Conservation (phyloP, 2,888 invertebrate genomes). For the Antheraea assamensis region DNA sequence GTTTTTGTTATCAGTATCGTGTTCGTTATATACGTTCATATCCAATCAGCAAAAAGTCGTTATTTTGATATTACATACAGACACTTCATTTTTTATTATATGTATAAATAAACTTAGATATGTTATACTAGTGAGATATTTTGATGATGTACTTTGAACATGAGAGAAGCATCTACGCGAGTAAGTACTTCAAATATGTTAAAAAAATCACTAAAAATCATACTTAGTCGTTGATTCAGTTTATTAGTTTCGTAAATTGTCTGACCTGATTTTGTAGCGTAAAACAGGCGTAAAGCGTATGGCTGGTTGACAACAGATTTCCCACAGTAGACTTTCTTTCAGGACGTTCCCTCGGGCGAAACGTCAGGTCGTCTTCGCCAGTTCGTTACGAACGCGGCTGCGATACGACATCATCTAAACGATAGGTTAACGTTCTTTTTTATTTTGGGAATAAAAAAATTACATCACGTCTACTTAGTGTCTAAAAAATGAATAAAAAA, state of each 20-base stretch:
- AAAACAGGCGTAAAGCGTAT: conserved; percentile 18
- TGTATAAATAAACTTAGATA: too few species aligned
- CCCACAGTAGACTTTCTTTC: conserved; percentile 11
- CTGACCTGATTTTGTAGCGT: not conserved
- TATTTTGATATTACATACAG: too few species aligned
- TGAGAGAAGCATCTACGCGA: too few species aligned
- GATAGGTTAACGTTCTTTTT: conserved; percentile 19
- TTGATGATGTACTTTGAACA: too few species aligned
- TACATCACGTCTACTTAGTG: not conserved
- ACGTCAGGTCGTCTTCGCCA: conserved; percentile 19
- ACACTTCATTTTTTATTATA: too few species aligned
- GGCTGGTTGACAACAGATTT: conserved; percentile 17
- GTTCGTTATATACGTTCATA: too few species aligned
- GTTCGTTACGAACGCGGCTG: conserved; percentile 18
- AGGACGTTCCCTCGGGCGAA: conserved; percentile 16
- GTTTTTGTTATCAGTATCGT: too few species aligned
- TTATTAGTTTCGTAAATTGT: not conserved
- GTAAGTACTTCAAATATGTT: too few species aligned
- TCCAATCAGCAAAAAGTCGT: too few species aligned
- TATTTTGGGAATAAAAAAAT: conserved; percentile 10
- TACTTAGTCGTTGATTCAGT: too few species aligned
- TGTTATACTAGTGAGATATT: too few species aligned
- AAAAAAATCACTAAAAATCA: too few species aligned
- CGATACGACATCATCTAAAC: conserved; percentile 19
- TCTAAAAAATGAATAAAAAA: not conserved